A percentile compares a stretch with the other conserved stretches of the same genome.
These are phyloP conservation scores for Oceanites oceanicus DNA, from an alignment of 2,113 vertebrate species.

Conservation along the genomic window DNA sequence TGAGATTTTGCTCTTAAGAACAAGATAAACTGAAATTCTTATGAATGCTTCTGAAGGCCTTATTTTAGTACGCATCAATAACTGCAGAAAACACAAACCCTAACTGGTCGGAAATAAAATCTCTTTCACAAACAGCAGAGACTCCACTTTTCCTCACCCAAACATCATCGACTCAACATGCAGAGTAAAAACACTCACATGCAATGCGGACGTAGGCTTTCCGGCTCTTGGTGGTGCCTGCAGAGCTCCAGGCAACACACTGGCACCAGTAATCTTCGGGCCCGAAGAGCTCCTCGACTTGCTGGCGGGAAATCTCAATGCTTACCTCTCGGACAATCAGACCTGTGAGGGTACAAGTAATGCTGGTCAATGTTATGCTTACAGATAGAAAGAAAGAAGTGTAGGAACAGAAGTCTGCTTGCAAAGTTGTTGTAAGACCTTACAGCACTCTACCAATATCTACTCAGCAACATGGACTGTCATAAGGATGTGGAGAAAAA, in stretches of 20 bases:
- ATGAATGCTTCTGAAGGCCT: not conserved
- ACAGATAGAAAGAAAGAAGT: not conserved
- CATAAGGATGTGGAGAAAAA: not conserved
- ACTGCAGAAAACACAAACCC: not conserved
- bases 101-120: not conserved
- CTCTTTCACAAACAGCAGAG: accelerated
- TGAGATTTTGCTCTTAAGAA: not conserved
- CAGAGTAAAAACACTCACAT: constrained; percentile 79
- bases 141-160: too few relatives aligned
- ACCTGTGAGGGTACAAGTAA: constrained; percentile 73
- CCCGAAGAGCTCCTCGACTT: constrained; percentile 93
- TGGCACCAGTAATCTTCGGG: constrained; percentile 97
- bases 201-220: constrained; percentile 94
- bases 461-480: not conserved
- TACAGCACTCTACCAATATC: not conserved
- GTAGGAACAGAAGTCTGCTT: not conserved
- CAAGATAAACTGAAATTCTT: not conserved
- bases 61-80: not conserved
- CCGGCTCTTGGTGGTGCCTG: constrained; percentile 94
- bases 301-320: constrained; percentile 92
- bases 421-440: not conserved
- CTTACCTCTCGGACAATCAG: constrained; percentile 93
- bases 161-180: accelerated
- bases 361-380: not conserved
- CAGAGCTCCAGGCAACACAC: constrained; percentile 96